Percentiles rank a stretch among this genome's conserved stretches.
Conservation (phyloP, 2,888 invertebrate species). For the Microdon myrmicae region DNA sequence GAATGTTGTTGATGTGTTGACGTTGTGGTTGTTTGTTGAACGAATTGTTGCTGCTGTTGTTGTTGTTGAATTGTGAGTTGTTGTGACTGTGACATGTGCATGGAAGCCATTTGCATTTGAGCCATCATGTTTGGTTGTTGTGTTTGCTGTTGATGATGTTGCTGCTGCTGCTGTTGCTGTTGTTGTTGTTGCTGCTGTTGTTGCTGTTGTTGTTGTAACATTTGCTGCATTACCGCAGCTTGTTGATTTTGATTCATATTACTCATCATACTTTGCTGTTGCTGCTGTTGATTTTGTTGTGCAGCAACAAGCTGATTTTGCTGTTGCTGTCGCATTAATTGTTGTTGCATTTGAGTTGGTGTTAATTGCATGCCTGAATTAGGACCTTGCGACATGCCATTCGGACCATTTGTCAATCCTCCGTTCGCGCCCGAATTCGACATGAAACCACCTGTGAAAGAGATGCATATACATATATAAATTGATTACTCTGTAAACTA, state of each 20-base stretch:
- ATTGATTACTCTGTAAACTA: not conserved
- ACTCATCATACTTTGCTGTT: slow-evolving; percentile 36
- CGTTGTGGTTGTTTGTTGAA: slow-evolving; percentile 64
- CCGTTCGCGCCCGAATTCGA: slow-evolving; percentile 56
- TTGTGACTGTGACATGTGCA: slow-evolving; percentile 78
- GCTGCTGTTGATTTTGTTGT: slow-evolving; percentile 61
- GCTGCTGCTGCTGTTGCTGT: slow-evolving; percentile 62
- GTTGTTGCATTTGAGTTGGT: slow-evolving; percentile 70
- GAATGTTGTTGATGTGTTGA: slow-evolving; percentile 61
- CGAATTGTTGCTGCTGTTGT: slow-evolving; percentile 59
- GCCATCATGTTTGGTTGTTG: slow-evolving; percentile 60
- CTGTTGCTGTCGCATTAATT: slow-evolving; percentile 67
- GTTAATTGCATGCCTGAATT: slow-evolving; percentile 64
- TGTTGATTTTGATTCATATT: slow-evolving; percentile 44
- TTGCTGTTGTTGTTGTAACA: slow-evolving; percentile 66
- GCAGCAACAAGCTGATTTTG: slow-evolving; percentile 60
- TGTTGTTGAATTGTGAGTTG: slow-evolving; percentile 70
- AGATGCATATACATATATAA: slow-evolving; percentile 2
- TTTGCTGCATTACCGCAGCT: slow-evolving; percentile 55
- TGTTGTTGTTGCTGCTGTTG: slow-evolving; percentile 60
- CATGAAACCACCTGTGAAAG: slow-evolving; percentile 61
- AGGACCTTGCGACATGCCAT: slow-evolving; percentile 54
- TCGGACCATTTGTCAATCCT: slow-evolving; percentile 53
- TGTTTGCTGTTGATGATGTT: slow-evolving; percentile 59
- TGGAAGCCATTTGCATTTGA: slow-evolving; percentile 72